Conservation (phyloP, 2,888 invertebrate species). For the Rambutsinella grinnellia region DNA sequence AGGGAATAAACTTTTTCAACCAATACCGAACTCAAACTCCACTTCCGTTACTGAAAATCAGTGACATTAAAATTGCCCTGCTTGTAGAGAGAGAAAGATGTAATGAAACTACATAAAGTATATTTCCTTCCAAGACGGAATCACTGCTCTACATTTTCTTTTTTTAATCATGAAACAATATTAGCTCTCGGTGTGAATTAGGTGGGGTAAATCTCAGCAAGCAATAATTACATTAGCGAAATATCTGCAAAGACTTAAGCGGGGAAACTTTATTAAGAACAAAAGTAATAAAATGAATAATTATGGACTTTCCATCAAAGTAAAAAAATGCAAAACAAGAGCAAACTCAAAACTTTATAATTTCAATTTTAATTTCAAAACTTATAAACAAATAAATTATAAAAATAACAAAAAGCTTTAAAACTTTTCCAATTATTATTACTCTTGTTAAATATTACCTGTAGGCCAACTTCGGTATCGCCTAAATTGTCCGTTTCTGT, state of each 20-base stretch:
- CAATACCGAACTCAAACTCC: too few species aligned
- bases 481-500: conserved; percentile 74
- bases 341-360: neutral
- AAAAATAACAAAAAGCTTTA: neutral
- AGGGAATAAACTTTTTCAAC: conserved; percentile 30
- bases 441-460: conserved; percentile 51
- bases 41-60: neutral
- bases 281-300: conserved; percentile 49
- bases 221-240: neutral
- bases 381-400: conserved; percentile 1
- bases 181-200: neutral
- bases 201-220: neutral
- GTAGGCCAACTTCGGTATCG: conserved; percentile 70
- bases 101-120: neutral
- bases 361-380: neutral
- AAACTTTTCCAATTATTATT: neutral
- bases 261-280: neutral
- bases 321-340: conserved; percentile 6
- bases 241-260: neutral
- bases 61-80: too few species aligned
- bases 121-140: neutral
- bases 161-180: neutral
- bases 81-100: neutral
- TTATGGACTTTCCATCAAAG: conserved; percentile 24
- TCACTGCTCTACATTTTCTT: neutral